These are phyloP conservation scores for Phytoseiulus persimilis DNA, from an alignment of 2,888 invertebrate species.

Conservation along the genomic window DNA sequence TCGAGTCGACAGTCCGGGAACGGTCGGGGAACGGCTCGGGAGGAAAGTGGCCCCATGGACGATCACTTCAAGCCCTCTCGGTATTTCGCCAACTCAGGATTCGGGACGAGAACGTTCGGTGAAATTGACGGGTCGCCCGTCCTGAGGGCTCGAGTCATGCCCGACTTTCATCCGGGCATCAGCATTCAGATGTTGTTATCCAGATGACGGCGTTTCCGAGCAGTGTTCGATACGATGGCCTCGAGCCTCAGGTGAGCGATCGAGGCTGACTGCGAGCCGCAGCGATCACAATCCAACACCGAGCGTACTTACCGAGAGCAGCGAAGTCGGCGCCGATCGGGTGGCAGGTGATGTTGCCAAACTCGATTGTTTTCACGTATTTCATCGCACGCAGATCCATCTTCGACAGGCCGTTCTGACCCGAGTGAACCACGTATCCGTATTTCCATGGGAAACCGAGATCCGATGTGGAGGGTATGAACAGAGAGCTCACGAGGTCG, in stretches of 20 bases:
- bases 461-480: constrained; percentile 50
- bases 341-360: constrained; percentile 59
- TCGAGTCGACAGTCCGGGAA: neutral
- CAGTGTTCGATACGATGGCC: no score
- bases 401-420: constrained; percentile 65
- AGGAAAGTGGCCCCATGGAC: neutral
- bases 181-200: no score
- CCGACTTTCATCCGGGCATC: no score
- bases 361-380: constrained; percentile 63
- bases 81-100: no score
- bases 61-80: no score
- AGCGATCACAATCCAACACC: neutral
- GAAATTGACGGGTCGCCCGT: no score
- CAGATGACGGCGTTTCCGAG: no score
- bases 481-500: constrained; percentile 56
- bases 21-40: neutral
- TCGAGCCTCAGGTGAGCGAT: no score
- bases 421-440: constrained; percentile 65
- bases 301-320: constrained; percentile 52
- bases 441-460: constrained; percentile 59
- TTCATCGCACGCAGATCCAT: constrained; percentile 63
- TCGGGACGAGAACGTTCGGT: no score
- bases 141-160: no score
- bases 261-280: no score
- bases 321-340: constrained; percentile 63